Base-by-base conservation (phyloP, 2,888 invertebrate genomes). In the Lasius platythorax region DNA sequence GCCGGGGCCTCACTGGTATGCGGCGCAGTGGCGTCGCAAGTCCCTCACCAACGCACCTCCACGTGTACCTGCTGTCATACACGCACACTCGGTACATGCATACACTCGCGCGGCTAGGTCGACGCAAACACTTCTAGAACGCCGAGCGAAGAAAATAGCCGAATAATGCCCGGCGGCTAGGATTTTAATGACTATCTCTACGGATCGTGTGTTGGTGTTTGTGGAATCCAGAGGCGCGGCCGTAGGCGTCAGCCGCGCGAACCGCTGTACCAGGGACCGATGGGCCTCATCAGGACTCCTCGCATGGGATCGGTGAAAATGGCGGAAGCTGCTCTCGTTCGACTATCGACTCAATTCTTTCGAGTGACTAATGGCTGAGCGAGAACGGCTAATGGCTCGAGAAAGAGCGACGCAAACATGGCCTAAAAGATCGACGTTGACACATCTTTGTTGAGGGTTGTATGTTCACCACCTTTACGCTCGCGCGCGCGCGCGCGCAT, bases 191-290 rank as follows among this genome's bases (percentile, higher is more conserved):
- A 37, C 3, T 72, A 81, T 82, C 43, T 37, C 40, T 30, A 46
- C 33, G n/a, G 3, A 3, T 76, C 56, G 82, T 85, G 90, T 87
- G 88, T 91, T 89, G 92, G 90, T 92, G 88, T 88, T 87, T 88
- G 84, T 91, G 93, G 93, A 93, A 93, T 93, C 90, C 90, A 90
- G 91, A 93, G 93, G 93, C 92, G 93, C 93, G 93, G 93, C 91
- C 90, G 72, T 79, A 84, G 84, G 85, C 87, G 82, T 89, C 82
- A 82, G 82, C 82, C 90, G 46, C 85, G 87, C 84, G 78, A 79
- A 66, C 89, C 78, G 61, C 84, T 68, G 84, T 85, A 81, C 50
- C 50, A 56, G 67, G 70, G 0, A 64, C 76, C 74, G 82, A 66
- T 82, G 72, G 84, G 46, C 76, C 81, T 89, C 90, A 86, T 88